Evolutionary conservation across 1,140 invertebrate species (phyloP), one percentile per base, ranked within the genome.

Genomic region (Aphaenogaster floridana): DNA sequence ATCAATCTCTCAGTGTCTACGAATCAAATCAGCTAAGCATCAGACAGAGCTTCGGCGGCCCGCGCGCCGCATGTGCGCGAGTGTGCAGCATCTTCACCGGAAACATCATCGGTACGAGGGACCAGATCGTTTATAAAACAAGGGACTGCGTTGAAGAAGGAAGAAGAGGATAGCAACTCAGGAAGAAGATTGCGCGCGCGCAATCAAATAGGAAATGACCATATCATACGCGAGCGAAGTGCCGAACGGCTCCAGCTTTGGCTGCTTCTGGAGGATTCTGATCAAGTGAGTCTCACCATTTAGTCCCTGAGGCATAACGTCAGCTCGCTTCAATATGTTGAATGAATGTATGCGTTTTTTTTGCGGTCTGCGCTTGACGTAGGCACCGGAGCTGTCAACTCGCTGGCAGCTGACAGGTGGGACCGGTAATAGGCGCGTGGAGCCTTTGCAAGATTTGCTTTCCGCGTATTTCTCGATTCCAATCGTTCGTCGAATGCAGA

Each of bases 241-340:
- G 92, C 98, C 98, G 85, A 98, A 98, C 94, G 98, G 98, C 93
- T 98, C 98, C 96, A 98, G 97, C 95, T 98, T 98, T 94, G 98
- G 98, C 93, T 98, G 98, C 95, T 98, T 98, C 96, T 98, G 98
- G 97, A 97, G 97, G 95, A 98, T 98, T 94, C 96, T 98, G 88
- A 96, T 96, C 96, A 98, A 98, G 97, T 98, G 95, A 98, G 97
- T 97, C 91, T 34, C 39, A 61, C 57, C 39, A 34, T 8, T 7
- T 34, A 34, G 28, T 34, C 11, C 59, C 28, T 9, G 59, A 6
- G 7, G 9, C 59, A 52, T 45, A n/a, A 39, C 13, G 59, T 2
- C 6, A 39, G 15, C 39, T n/a, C 11, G 79, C 15, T 81, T 68
- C 21, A n/a, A 50, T 63, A 71, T 74, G 64, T 15, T 63, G 45